These are phyloP conservation scores for Bucorvus abyssinicus DNA, from an alignment of 2,797 vertebrate species.

Conservation along the genomic window DNA sequence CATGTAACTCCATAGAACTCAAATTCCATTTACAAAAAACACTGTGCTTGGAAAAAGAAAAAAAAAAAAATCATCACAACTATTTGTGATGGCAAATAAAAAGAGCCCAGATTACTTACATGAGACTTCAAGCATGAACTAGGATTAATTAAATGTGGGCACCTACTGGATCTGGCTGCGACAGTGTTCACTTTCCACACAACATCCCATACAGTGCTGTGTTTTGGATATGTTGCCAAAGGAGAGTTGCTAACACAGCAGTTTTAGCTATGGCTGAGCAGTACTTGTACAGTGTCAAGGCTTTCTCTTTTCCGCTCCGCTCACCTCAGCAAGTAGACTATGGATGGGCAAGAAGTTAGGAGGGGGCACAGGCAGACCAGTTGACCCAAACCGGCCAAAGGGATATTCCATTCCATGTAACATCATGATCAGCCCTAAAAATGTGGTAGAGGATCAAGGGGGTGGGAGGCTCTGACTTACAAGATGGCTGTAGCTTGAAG, in stretches of 20 bases:
- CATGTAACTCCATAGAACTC: neutral
- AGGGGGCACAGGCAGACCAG: neutral
- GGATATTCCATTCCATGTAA: neutral
- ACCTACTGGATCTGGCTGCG: neutral
- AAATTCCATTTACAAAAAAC: neutral
- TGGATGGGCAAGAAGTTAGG: neutral
- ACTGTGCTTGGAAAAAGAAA: neutral
- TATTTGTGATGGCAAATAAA: neutral
- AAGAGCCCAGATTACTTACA: neutral
- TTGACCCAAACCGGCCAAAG: neutral
- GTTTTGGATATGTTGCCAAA: neutral
- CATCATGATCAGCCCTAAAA: neutral
- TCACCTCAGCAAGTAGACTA: neutral
- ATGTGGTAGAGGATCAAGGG: neutral
- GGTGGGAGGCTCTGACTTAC: neutral
- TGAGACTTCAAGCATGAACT: neutral
- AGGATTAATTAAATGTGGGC: neutral
- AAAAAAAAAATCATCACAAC: neutral
- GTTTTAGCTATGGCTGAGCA: neutral
- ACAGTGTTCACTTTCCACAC: neutral
- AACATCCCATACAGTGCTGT: no score
- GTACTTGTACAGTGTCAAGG: neutral
- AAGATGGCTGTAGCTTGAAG: neutral
- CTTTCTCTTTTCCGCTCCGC: neutral
- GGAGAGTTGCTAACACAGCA: neutral